Conservation (phyloP, 1,140 invertebrate species). For the Ooceraea biroi region DNA sequence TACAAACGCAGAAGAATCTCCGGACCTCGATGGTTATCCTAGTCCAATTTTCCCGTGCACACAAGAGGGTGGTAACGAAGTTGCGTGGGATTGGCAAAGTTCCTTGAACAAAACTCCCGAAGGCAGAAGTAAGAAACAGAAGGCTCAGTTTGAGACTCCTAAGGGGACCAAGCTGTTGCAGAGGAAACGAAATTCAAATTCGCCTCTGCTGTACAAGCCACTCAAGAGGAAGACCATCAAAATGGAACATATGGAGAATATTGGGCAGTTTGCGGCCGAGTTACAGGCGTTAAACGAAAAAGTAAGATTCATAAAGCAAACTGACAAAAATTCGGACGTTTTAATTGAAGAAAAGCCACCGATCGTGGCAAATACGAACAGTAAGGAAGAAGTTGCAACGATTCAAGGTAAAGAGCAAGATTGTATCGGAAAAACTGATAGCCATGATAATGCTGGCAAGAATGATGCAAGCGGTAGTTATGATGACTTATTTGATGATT, state of each 20-base stretch:
- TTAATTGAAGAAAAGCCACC: not conserved
- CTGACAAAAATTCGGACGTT: not conserved
- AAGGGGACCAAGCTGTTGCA: slow-evolving; percentile 73
- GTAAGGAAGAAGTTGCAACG: not conserved
- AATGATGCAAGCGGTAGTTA: slow-evolving; percentile 49
- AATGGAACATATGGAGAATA: slow-evolving; percentile 72
- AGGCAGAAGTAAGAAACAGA: not conserved
- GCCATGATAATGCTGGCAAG: slow-evolving; percentile 1
- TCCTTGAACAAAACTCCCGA: slow-evolving; percentile 50
- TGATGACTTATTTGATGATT: slow-evolving; percentile 80
- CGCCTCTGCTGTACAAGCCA: slow-evolving; percentile 79
- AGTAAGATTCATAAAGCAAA: slow-evolving; percentile 65
- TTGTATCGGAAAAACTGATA: not conserved
- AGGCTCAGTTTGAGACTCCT: slow-evolving; percentile 71
- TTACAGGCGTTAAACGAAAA: slow-evolving; percentile 75
- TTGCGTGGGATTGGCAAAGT: slow-evolving; percentile 81
- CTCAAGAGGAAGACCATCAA: slow-evolving; percentile 78
- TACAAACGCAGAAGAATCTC: slow-evolving; percentile 57
- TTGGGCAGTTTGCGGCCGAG: slow-evolving; percentile 77
- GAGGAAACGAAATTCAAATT: slow-evolving; percentile 79
- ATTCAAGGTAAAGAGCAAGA: not conserved
- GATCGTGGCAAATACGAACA: not conserved
- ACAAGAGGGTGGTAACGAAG: slow-evolving; percentile 78
- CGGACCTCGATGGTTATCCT: slow-evolving; percentile 66
- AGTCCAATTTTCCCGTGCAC: slow-evolving; percentile 75